Evolutionary conservation across 1,140 invertebrate genomes (phyloP).

Genomic region (Cydia pomonella): DNA sequence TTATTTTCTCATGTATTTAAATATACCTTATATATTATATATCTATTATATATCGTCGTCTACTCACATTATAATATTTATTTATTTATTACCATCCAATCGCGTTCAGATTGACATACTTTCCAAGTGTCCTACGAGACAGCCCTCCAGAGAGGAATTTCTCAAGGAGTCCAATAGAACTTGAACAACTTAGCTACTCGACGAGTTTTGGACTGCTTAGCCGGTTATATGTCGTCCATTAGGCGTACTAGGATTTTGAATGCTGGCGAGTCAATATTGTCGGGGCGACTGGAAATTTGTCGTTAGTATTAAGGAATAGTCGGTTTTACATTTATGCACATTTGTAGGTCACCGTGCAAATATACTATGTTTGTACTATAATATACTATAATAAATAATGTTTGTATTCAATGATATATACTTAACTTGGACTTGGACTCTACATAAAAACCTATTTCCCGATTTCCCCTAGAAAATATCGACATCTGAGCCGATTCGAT

Average conservation of each 20-base stretch:
- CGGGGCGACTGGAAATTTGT: too few relatives aligned
- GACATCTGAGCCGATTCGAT: too few relatives aligned
- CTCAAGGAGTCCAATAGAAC: background rate
- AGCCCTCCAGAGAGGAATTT: slow-evolving; percentile 1
- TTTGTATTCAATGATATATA: too few relatives aligned
- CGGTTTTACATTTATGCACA: too few relatives aligned
- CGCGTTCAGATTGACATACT: background rate
- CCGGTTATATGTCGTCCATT: slow-evolving; percentile 3
- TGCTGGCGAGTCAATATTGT: too few relatives aligned
- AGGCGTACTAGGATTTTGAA: background rate
- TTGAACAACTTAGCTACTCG: background rate
- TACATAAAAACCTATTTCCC: too few relatives aligned
- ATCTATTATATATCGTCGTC: slow-evolving; percentile 15
- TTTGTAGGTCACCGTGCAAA: too few relatives aligned
- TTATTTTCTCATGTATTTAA: slow-evolving; percentile 13
- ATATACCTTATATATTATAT: slow-evolving; percentile 34
- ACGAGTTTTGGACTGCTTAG: background rate
- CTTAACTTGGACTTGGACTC: too few relatives aligned
- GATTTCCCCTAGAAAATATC: too few relatives aligned
- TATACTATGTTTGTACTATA: too few relatives aligned
- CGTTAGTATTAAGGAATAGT: too few relatives aligned
- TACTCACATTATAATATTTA: background rate
- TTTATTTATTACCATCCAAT: background rate
- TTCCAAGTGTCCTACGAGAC: background rate
- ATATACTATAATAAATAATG: too few relatives aligned